phyloP scores from a whole-genome alignment of 1,140 invertebrate genomes.

The Meteorus sp. region DNA sequence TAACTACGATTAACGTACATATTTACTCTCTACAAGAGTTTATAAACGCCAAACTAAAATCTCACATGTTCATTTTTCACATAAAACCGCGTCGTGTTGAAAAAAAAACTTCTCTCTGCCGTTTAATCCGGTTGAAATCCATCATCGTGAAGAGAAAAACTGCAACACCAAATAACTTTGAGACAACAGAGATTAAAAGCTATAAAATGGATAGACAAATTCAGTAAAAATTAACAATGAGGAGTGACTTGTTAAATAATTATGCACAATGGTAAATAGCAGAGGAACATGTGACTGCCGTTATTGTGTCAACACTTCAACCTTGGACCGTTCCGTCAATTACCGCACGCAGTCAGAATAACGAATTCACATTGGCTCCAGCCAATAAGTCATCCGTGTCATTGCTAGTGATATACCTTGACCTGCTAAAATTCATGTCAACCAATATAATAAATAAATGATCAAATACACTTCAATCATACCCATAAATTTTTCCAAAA shows the following conservation, averaged over 20 bases:
- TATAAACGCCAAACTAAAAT: too few relatives aligned
- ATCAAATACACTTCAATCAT: too few relatives aligned
- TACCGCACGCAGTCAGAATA: conserved; percentile 28
- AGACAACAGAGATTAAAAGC: neutral
- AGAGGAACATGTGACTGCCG: conserved; percentile 5
- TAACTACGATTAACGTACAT: too few relatives aligned
- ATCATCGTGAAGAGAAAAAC: too few relatives aligned
- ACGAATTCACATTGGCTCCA: conserved; percentile 8
- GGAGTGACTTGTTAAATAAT: neutral
- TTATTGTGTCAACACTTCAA: conserved; percentile 24
- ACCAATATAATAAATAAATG: too few relatives aligned
- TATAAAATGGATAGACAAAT: too few relatives aligned
- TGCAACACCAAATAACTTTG: conserved; percentile 1
- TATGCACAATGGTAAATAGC: neutral
- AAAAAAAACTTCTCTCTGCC: too few relatives aligned
- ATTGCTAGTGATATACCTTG: conserved; percentile 26
- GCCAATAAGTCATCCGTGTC: conserved; percentile 24
- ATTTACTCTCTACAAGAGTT: too few relatives aligned
- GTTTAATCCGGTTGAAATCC: too few relatives aligned
- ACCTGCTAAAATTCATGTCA: conserved; percentile 18
- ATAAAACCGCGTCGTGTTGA: too few relatives aligned
- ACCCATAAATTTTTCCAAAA: too few relatives aligned
- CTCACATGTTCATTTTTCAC: too few relatives aligned
- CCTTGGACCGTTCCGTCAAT: conserved; percentile 28
- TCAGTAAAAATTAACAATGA: neutral